A percentile compares a stretch with the other conserved stretches of the same genome.
These are phyloP conservation scores for Cryptophagus acutangulus DNA, from an alignment of 2,888 invertebrate genomes.

Conservation along the genomic window DNA sequence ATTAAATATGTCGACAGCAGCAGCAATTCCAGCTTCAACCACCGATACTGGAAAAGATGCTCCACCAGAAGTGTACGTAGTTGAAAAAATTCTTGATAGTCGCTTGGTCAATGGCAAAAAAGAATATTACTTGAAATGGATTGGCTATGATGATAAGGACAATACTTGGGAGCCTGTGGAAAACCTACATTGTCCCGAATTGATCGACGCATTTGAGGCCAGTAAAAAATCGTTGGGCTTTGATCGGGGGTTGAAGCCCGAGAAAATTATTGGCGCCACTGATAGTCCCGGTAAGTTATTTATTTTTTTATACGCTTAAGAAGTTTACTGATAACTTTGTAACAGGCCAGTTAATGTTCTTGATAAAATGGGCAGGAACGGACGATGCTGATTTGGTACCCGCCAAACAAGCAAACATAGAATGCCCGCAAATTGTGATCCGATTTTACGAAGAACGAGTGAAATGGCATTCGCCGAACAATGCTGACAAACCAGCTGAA, in stretches of 20 bases:
- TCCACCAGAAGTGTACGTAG: conserved; percentile 56
- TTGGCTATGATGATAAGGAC: conserved; percentile 79
- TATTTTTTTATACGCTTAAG: not conserved
- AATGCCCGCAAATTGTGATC: conserved; percentile 66
- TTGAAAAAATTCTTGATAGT: conserved; percentile 86
- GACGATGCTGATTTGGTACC: conserved; percentile 67
- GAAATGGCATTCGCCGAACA: conserved; percentile 68
- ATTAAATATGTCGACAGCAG: no score
- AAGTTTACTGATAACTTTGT: conserved; percentile 5
- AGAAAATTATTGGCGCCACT: conserved; percentile 87
- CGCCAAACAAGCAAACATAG: conserved; percentile 61
- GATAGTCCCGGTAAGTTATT: conserved; percentile 72
- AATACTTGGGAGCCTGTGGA: conserved; percentile 97
- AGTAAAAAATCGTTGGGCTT: conserved; percentile 67
- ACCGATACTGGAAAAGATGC: no score
- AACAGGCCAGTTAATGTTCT: conserved; percentile 55
- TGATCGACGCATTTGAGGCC: conserved; percentile 82
- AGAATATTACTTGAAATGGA: conserved; percentile 62
- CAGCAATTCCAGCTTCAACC: conserved; percentile 2
- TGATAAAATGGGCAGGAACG: conserved; percentile 66
- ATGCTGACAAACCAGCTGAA: conserved; percentile 2
- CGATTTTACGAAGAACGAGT: conserved; percentile 69
- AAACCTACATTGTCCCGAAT: conserved; percentile 78
- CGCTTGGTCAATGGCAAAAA: conserved; percentile 59
- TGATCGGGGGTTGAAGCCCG: conserved; percentile 76